Base-by-base conservation (phyloP, 2,113 vertebrate species). In the Plestiodon gilberti region DNA sequence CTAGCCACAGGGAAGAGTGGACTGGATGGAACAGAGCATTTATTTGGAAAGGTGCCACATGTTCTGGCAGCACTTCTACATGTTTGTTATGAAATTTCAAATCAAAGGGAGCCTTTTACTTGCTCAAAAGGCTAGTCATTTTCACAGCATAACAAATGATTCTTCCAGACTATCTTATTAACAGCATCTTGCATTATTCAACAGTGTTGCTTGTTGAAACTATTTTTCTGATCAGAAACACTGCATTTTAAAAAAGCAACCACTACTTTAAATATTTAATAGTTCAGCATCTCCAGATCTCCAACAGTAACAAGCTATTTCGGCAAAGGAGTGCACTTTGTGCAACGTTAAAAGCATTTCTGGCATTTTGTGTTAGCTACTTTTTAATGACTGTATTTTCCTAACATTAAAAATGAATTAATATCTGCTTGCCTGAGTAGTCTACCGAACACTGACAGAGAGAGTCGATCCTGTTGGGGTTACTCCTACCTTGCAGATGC, bases 341-440 rank as follows among this genome's bases (percentile, higher is more conserved):
- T 95, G 83, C 93, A 95, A 96, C 89, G 94, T 96, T 97, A 96
- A 97, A 97, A 97, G 97, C 96, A 97, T 96, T 96, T 95, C 94
- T 97, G 96, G 96, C 96, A 93, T 96, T 96, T 96, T 96, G 94
- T 96, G 94, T 95, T 95, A 97, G 96, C 95, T 96, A 92, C 92
- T 95, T 96, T 96, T 96, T 97, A 97, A 97, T 96, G 96, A 96
- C 93, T 95, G 8, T 96, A 96, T 97, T 97, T 97, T 96, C 93
- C 90, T 96, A 96, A 94, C 96, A 97, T 97, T 97, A 97, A 97
- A 97, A 96, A 97, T 97, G 95, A 96, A 97, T 97, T 97, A 96
- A 96, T 96, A 95, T 95, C 89, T 83, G 91, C 96, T 93, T 95
- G 94, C 91, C 93, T 96, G 96, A 97, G 96, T 95, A 96, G 96